Conservation (phyloP, 2,113 vertebrate species). For the Esox niger region DNA sequence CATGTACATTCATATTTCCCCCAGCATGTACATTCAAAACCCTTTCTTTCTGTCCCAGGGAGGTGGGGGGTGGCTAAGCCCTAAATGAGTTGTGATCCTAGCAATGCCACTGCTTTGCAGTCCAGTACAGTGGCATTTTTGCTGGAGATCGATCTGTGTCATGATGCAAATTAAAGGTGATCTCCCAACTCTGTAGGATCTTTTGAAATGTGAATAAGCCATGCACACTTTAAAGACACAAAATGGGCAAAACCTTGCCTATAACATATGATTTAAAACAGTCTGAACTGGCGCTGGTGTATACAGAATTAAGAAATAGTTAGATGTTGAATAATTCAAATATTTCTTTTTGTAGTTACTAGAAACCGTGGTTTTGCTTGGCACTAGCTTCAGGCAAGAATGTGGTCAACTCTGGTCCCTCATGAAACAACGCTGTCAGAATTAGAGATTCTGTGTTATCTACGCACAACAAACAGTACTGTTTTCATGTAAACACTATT, state of each 20-base stretch:
- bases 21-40: too few relatives aligned
- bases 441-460: constrained; percentile 17
- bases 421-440: constrained; percentile 15
- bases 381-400: constrained; percentile 17
- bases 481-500: constrained; percentile 11
- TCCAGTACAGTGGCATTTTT: not conserved
- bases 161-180: not conserved
- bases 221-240: not conserved
- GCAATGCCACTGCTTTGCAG: too few relatives aligned
- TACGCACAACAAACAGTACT: not conserved
- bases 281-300: constrained; percentile 6
- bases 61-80: too few relatives aligned
- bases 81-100: too few relatives aligned
- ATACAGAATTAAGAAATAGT: constrained; percentile 21
- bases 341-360: constrained; percentile 10
- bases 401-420: not conserved
- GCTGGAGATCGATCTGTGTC: not conserved
- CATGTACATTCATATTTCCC: too few relatives aligned
- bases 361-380: constrained; percentile 29
- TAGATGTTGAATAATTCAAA: constrained; percentile 39
- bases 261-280: constrained; percentile 26
- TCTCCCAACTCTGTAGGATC: not conserved
- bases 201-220: not conserved
- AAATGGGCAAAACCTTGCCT: constrained; percentile 10
- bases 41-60: too few relatives aligned